Base-by-base conservation (phyloP, 2,888 invertebrate genomes). In the Eupithecia abbreviata region DNA sequence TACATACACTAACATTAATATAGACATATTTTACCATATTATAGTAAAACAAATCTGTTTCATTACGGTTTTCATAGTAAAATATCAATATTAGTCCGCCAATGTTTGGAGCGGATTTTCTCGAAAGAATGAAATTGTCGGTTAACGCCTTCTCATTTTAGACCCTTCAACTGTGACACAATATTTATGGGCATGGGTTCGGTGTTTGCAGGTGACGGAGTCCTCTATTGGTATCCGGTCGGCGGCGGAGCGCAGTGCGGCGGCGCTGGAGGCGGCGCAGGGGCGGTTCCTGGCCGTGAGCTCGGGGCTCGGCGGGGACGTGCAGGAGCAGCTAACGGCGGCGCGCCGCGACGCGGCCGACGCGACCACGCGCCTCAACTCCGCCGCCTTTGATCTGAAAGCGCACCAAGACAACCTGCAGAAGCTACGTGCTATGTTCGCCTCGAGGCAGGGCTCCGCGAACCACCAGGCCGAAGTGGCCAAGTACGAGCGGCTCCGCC, bases 231-330 rank as follows among this genome's bases (percentile, higher is more conserved):
- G 92, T 4, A 93, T 98, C 12, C 96, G 97, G 80, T 92, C 96
- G 42, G 96, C 96, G 7, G 97, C 97, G 85, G 95, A 96, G 74
- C 87, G 90, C 0, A 97, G 98, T 87, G 95, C 95, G 15, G 96
- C 96, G 73, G 97, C 96, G 0, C 96, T 98, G 82, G 94, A 95
- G 10, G 95, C 95, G 55, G 98, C 98, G 0, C 97, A 98, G 91
- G 96, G 96, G 81, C 96, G 96, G 82, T 98, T 97, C 86, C 97
- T 99, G 86, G 98, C 98, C 41, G 96, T 98, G 65, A 97, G 97
- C 86, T 96, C 97, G 51, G 99, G 99, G 12, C 95, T 97, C 84
- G 96, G 51, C 98, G 6, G 51, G 99, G 99, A 13, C 95, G 97
- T 84, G 97, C 97, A 73, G 97, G 97, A 82, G 97, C 97, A 30